Percentiles rank a stretch among this genome's conserved stretches.
phyloP scores from a whole-genome alignment of 2,113 vertebrate species.

The Alligator sinensis region DNA sequence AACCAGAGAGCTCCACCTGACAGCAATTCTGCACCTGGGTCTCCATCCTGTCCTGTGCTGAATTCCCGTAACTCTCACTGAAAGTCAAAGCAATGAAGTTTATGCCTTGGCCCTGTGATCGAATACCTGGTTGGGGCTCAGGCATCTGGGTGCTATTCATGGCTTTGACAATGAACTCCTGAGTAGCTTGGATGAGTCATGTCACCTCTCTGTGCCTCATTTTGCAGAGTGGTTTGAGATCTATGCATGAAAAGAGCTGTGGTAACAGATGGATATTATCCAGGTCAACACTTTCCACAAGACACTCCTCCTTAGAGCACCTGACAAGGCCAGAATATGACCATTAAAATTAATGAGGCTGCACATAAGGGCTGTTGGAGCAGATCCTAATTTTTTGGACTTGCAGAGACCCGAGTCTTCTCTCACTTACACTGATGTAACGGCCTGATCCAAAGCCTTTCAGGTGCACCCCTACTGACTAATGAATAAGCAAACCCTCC shows the following conservation, averaged over 20 bases:
- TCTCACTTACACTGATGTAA: not conserved
- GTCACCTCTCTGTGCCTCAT: not conserved
- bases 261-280: not conserved
- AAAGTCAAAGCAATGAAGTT: not conserved
- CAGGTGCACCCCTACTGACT: not conserved
- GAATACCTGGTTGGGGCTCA: not conserved
- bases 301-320: too few species aligned
- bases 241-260: not conserved
- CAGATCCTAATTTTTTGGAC: not conserved
- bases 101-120: not conserved
- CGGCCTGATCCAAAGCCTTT: not conserved
- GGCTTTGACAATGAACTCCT: not conserved
- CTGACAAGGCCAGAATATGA: not conserved
- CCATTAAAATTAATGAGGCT: not conserved
- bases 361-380: not conserved
- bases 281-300: not conserved
- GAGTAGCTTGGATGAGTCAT: not conserved
- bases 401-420: accelerated
- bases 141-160: not conserved
- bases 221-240: not conserved
- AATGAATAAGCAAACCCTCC: not conserved
- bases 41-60: not conserved
- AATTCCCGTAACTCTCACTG: not conserved
- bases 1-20: not conserved
- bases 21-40: not conserved